A percentile compares a stretch with the other conserved stretches of the same genome.
Conservation (phyloP, 2,113 vertebrate genomes). For the Sphaerodactylus townsendi region DNA sequence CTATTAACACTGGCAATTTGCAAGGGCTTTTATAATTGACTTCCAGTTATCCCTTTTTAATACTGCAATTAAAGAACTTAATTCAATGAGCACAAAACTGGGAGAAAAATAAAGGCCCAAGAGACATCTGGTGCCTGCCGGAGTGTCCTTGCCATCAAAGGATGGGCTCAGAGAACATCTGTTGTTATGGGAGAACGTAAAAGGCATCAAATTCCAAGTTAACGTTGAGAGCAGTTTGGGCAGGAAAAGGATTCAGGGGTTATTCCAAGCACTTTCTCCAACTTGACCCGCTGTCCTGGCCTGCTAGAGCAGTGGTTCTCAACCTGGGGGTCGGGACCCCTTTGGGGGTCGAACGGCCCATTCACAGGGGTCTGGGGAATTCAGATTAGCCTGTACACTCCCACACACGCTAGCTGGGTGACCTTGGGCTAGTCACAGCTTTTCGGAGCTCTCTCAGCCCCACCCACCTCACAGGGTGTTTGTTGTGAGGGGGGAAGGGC, state of each 20-base stretch:
- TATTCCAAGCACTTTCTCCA: not conserved
- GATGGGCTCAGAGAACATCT: not conserved
- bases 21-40: slow-evolving; percentile 40
- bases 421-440: too few species aligned
- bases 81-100: slow-evolving; percentile 3
- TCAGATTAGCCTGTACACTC: too few species aligned
- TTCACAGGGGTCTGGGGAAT: too few species aligned
- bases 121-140: slow-evolving; percentile 3
- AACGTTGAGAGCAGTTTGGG: not conserved
- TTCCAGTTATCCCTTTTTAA: slow-evolving; percentile 40
- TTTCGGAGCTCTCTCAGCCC: too few species aligned
- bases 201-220: not conserved
- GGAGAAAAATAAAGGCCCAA: not conserved
- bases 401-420: too few species aligned
- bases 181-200: not conserved
- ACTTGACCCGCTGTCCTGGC: not conserved
- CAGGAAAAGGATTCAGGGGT: not conserved
- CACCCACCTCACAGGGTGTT: too few species aligned
- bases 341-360: too few species aligned
- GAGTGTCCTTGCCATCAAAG: not conserved
- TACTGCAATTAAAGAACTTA: slow-evolving; percentile 42
- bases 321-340: too few species aligned
- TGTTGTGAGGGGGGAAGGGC: too few species aligned
- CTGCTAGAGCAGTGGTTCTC: too few species aligned
- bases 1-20: slow-evolving; percentile 3